Evolutionary conservation across 2,888 invertebrate genomes (phyloP), one percentile per base, ranked within the genome.

Genomic region (Lutraria lutraria): DNA sequence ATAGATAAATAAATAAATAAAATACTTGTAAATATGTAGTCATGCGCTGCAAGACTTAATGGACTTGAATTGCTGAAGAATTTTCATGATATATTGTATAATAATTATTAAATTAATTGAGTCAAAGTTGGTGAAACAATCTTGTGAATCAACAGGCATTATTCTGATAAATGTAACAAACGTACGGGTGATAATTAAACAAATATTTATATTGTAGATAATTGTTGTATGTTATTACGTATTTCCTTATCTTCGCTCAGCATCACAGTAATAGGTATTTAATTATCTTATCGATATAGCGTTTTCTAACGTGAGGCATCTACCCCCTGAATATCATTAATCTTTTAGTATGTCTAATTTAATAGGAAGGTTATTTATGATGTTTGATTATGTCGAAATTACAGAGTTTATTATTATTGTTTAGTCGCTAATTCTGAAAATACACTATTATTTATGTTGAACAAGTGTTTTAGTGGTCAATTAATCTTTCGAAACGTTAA

Each of bases 191-290:
- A 25, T 68, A 68, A 68, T 68, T 68, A 68, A 68, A 25, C 63
- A 68, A 68, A 68, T 25, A 68, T 68, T 68, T 68, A 68, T 12
- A 68, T n/a, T 68, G 63, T 25, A 68, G 63, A 68, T 68, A 68
- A 68, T 68, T 68, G 63, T n/a, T n/a, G n/a, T n/a, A n/a, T n/a
- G n/a, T 68, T 12, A 25, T 68, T 68, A n/a, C 63, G 63, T 68
- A 25, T 25, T 25, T 68, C 8, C 63, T 25, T 68, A 68, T 68
- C 63, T 25, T 25, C 63, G 12, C n/a, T 68, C n/a, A 68, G n/a
- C n/a, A 68, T 25, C 63, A 8, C 21, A n/a, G 63, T 68, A 68
- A 68, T 68, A 25, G 63, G 63, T n/a, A 68, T 68, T 68, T 68
- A 68, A 68, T 68, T 68, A 68, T 68, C 63, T 68, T n/a, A 13